Base-by-base conservation (phyloP, 2,888 invertebrate genomes). In the Dexiosoma caninum region DNA sequence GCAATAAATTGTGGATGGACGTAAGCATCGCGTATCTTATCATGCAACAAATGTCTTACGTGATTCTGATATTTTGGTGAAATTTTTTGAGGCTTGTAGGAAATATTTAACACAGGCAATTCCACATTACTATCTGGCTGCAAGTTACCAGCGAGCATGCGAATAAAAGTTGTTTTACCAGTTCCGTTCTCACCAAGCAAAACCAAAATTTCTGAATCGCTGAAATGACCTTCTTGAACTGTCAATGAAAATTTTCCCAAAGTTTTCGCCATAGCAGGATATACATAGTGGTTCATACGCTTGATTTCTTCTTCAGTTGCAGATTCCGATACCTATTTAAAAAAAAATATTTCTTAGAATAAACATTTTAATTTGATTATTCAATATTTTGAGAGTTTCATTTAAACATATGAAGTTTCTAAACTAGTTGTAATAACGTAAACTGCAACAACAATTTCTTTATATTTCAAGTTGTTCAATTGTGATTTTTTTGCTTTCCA, bases 11-110 rank as follows among this genome's bases (percentile, higher is more conserved):
- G 97, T 23, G 99, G 99, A 92, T 99, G 99, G 83, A 97, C 93
- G 88, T 98, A 99, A 16, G 99, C 97, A 91, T 99, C 99, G 80
- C 98, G 93, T 86, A 99, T 98, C 90, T 98, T 98, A 76, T 99
- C 98, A 87, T 98, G 98, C 81, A 99, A 91, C 87, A 99, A 91
- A 87, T 96, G 95, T 55, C 98, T 93, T 4, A 99, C 99, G 79
- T 96, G 93, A 49, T 98, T 97, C 88, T 96, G 95, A 72, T 96
- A 97, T 91, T 98, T 99, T 3, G 99, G 99, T 84, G 98, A 98
- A 90, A 99, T 99, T 91, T 99, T 99, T 92, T 99, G 99, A 51
- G 99, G 99, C 91, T 99, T 99, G 92, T 99, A 99, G 90, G 98
- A 99, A 89, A 99, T 98, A 90, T 98, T 97, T 83, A 99, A 91